A percentile compares a stretch with the other conserved stretches of the same genome.
Conservation (phyloP, 2,113 vertebrate species). For the Neogale vison region DNA sequence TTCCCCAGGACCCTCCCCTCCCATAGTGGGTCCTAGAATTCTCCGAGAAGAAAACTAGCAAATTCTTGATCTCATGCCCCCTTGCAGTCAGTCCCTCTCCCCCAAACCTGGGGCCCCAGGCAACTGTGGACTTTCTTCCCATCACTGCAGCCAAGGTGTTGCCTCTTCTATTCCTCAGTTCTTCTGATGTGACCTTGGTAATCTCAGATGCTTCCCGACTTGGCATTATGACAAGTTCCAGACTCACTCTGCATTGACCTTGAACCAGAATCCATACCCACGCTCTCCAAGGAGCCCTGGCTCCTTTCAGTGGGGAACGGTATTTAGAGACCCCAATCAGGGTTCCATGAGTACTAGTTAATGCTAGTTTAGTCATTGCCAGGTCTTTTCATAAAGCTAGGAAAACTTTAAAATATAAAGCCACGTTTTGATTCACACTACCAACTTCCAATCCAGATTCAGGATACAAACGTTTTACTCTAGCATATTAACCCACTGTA, state of each 20-base stretch:
- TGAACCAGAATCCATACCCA: neutral
- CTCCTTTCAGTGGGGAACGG: neutral
- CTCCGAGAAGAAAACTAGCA: neutral
- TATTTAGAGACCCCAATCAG: neutral
- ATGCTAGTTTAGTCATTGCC: neutral
- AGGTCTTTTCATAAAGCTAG: neutral
- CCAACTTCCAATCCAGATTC: neutral
- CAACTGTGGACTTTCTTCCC: neutral
- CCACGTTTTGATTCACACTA: neutral
- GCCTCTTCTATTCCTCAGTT: neutral
- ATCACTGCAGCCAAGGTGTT: neutral
- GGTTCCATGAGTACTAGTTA: neutral
- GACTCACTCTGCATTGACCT: neutral
- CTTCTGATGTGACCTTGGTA: neutral
- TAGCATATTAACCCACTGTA: neutral
- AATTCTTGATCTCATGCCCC: neutral
- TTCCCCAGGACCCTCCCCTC: neutral
- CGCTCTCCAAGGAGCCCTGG: neutral
- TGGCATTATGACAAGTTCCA: neutral
- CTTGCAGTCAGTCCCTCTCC: rapidly evolving
- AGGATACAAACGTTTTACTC: neutral
- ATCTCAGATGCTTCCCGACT: neutral
- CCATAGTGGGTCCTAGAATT: neutral
- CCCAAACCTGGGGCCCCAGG: neutral
- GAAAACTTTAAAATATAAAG: neutral